Base-by-base conservation (phyloP, 2,113 vertebrate species). In the Podarcis muralis region DNA sequence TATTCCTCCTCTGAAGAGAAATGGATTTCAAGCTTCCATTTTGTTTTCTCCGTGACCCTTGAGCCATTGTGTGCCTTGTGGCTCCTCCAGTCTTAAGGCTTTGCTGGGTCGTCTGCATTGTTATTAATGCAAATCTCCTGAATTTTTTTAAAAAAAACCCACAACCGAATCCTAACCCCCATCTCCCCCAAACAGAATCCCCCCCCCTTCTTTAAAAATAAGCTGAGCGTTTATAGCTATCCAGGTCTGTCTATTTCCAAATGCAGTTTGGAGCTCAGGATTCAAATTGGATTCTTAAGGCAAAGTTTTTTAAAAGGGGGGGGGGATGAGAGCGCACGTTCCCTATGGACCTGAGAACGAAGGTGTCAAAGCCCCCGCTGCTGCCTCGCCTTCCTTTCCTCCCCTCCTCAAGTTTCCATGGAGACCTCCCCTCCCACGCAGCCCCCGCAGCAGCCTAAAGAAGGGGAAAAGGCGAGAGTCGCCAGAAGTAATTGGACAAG, bases 391-490 rank as follows among this genome's bases (percentile, higher is more conserved):
- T 72, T 1, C 15, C 18, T 43, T 32, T 48, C 30, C 32, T 35
- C 94, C 92, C 53, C 35, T 15, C 57, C 5, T 74, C 15, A 25
- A 16, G 93, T 96, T 91, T 88, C 91, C 93, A 95, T 96, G 93
- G 95, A 88, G 89, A 95, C 92, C 80, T 88, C 91, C 88, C 90
- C 95, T 95, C 48, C 48, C 48, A 11, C 48, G 48, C 9, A 53
- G 1, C 48, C 48, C 48, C 9, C 11, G 48, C 92, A 95, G 92
- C 94, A 96, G 93, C 90, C 93, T 91, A 90, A 93, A 88, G 87
- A 89, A 91, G 90, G 59, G 35, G 16, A 87, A 76, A 75, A 74
- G 83, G 78, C 40, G 25, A 68, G 4, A 5, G 23, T 22, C 18
- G 82, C 32, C 81, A 85, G 83, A 92, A 86, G 40, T 74, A 94